Conservation (phyloP, 2,113 vertebrate genomes). For the Boulengeromyrus knoepffleri region DNA sequence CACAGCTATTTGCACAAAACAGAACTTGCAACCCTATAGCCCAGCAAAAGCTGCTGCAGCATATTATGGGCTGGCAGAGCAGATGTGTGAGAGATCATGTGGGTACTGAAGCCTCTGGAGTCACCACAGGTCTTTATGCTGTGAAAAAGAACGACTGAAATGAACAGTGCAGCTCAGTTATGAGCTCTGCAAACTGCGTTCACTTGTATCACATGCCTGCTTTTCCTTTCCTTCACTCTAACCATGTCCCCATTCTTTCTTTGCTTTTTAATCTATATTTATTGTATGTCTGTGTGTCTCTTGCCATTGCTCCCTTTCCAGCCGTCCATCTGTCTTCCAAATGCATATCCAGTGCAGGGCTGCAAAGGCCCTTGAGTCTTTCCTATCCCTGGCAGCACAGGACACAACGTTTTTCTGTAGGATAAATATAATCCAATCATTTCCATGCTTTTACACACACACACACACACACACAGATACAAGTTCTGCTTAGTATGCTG, state of each 20-base stretch:
- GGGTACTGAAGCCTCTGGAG: neutral
- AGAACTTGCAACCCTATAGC: neutral
- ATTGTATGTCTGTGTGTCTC: neutral
- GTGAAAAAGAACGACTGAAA: slow-evolving; percentile 1
- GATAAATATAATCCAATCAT: neutral
- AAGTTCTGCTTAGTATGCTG: neutral
- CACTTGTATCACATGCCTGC: neutral
- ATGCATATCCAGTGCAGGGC: neutral
- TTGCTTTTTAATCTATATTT: neutral
- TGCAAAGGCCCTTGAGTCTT: neutral
- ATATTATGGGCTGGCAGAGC: neutral
- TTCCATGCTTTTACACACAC: neutral
- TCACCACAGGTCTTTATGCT: neutral
- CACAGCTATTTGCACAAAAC: neutral
- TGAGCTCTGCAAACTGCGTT: too few relatives aligned
- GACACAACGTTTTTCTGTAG: neutral
- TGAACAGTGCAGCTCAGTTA: neutral
- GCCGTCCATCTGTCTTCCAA: neutral
- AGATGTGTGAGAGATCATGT: slow-evolving; percentile 23
- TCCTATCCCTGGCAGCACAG: neutral
- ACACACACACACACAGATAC: neutral
- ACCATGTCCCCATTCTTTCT: neutral
- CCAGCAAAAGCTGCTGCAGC: neutral
- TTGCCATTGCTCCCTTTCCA: neutral
- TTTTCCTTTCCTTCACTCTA: neutral